phyloP scores from a whole-genome alignment of 2,888 invertebrate genomes.

The Torymus auratus region DNA sequence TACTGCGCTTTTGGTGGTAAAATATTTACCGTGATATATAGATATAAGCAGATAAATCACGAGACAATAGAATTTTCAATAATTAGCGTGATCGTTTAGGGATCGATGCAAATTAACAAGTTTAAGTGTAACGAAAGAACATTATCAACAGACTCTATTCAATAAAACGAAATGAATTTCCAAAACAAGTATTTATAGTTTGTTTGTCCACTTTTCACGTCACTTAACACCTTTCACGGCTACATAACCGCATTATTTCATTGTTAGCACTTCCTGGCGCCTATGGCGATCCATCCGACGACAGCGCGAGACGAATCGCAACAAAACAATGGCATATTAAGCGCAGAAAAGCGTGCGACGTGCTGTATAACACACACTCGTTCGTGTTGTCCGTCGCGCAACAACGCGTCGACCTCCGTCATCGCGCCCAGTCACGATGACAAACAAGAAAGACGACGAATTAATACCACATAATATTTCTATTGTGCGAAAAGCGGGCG shows the following conservation, averaged over 20 bases:
- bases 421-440: slow-evolving; percentile 45
- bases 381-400: background rate
- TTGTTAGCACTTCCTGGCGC: slow-evolving; percentile 10
- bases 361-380: background rate
- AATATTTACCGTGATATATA: too few species aligned
- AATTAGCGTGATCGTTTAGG: too few species aligned
- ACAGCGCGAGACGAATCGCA: slow-evolving; percentile 17
- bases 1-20: too few species aligned
- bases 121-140: too few species aligned
- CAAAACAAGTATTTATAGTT: too few species aligned
- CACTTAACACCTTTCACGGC: slow-evolving; percentile 12
- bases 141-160: too few species aligned
- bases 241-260: slow-evolving; percentile 9
- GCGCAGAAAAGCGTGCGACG: slow-evolving; percentile 38
- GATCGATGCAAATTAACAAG: too few species aligned
- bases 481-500: slow-evolving; percentile 42
- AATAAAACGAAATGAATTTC: too few species aligned
- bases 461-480: slow-evolving; percentile 48
- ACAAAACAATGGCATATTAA: slow-evolving; percentile 22
- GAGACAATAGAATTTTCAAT: too few species aligned
- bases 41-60: too few species aligned
- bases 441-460: slow-evolving; percentile 55
- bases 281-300: background rate
- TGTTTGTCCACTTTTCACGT: background rate
- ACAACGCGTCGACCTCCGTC: background rate